Evolutionary conservation across 2,113 vertebrate species (phyloP).

Genomic region (Passer montanus): DNA sequence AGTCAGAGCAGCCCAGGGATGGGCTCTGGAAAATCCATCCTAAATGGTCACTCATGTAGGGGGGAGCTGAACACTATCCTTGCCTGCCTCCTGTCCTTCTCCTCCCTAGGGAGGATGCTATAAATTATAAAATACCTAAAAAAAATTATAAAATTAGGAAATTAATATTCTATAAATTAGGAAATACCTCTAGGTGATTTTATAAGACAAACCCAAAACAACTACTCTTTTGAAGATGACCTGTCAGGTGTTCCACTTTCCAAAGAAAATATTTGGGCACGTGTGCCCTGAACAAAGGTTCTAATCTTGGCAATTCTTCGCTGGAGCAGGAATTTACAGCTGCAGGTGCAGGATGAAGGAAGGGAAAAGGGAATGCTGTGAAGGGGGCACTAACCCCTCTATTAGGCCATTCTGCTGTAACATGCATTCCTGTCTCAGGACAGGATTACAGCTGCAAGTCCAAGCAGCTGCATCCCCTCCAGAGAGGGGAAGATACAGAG

Average conservation of each 20-base stretch:
- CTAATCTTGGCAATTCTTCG: neutral
- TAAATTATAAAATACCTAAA: neutral
- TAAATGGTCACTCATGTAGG: neutral
- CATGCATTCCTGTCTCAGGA: neutral
- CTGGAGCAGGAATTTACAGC: conserved; percentile 9
- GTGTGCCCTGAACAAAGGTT: neutral
- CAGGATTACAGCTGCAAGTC: conserved; percentile 6
- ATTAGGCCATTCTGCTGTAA: neutral
- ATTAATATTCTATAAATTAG: neutral
- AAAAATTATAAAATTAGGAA: too few relatives aligned
- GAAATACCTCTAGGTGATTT: conserved; percentile 17
- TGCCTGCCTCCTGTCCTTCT: neutral
- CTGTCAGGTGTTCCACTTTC: neutral
- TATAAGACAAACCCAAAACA: conserved; percentile 22
- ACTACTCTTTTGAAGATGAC: neutral
- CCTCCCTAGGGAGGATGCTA: neutral
- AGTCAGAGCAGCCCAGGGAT: neutral
- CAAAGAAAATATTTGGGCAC: neutral
- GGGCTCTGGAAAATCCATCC: neutral
- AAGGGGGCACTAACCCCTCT: neutral
- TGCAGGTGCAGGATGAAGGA: neutral
- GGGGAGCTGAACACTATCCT: neutral
- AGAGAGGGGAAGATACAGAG: neutral
- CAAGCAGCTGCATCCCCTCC: conserved; percentile 7
- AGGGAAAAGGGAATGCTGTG: neutral